Conservation (phyloP, 2,888 invertebrate genomes). For the Drosophila mimica region DNA sequence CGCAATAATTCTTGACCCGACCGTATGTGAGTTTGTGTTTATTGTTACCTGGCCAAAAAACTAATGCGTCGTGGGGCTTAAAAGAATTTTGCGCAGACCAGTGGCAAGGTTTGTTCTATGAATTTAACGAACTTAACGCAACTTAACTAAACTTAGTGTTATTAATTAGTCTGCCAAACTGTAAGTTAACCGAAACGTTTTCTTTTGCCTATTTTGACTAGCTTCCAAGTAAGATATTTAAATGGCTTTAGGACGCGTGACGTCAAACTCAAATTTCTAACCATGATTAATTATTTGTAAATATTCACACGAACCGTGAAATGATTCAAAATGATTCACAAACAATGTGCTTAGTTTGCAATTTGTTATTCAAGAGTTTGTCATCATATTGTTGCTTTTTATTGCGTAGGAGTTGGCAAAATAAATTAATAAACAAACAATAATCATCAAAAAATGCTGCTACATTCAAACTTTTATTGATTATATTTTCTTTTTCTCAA, state of each 20-base stretch:
- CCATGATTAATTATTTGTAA: slow-evolving; percentile 66
- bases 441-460: slow-evolving; percentile 9
- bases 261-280: slow-evolving; percentile 38
- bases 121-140: slow-evolving; percentile 28
- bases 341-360: slow-evolving; percentile 29
- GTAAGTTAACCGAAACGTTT: not conserved
- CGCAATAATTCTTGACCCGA: slow-evolving; percentile 42
- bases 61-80: slow-evolving; percentile 48
- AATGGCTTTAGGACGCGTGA: slow-evolving; percentile 29
- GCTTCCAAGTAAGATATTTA: slow-evolving; percentile 20
- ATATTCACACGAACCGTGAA: slow-evolving; percentile 30
- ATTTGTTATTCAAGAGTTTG: slow-evolving; percentile 36
- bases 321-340: slow-evolving; percentile 50
- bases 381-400: slow-evolving; percentile 27
- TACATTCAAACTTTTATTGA: slow-evolving; percentile 17
- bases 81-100: slow-evolving; percentile 29
- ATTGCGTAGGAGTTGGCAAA: slow-evolving; percentile 44
- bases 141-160: slow-evolving; percentile 56
- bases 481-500: slow-evolving; percentile 12
- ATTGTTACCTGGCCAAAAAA: slow-evolving; percentile 37
- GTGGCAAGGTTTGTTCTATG: slow-evolving; percentile 38
- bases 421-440: slow-evolving; percentile 32
- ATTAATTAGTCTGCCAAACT: slow-evolving; percentile 60
- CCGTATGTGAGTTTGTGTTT: slow-evolving; percentile 2
- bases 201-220: slow-evolving; percentile 37